A percentile compares a stretch with the other conserved stretches of the same genome.
Conservation (phyloP, 2,797 vertebrate species). For the Smutsia gigantea region DNA sequence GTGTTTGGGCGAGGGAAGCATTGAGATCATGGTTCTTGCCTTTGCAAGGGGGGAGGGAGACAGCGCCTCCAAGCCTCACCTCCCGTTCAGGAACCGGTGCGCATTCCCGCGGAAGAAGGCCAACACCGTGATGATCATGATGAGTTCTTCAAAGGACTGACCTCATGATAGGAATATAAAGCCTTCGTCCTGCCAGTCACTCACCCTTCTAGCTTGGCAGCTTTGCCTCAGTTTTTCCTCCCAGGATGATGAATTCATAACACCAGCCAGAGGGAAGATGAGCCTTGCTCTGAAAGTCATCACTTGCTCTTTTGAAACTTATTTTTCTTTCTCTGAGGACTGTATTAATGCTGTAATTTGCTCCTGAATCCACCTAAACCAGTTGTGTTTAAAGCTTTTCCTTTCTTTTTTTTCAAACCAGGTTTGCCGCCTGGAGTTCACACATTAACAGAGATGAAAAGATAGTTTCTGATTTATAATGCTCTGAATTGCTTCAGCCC, state of each 20-base stretch:
- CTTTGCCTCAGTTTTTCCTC: not conserved
- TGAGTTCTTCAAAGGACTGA: not conserved
- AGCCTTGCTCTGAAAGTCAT: conserved; percentile 35
- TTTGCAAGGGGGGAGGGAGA: not conserved
- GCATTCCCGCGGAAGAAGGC: not conserved
- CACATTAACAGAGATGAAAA: conserved; percentile 53
- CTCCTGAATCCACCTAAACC: conserved; percentile 63
- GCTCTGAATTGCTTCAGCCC: conserved; percentile 22
- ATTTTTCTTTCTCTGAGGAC: conserved; percentile 53
- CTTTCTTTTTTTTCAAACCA: not conserved
- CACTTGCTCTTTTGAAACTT: conserved; percentile 44
- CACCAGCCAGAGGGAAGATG: not conserved
- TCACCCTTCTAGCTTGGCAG: not conserved
- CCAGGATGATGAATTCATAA: not conserved
- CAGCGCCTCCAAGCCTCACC: not conserved
- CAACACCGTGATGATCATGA: not conserved
- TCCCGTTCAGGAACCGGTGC: not conserved
- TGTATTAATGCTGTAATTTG: conserved; percentile 66
- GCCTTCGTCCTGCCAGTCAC: not conserved
- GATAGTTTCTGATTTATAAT: conserved; percentile 50
- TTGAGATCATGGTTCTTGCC: not conserved
- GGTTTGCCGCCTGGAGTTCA: conserved; percentile 41
- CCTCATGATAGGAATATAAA: not conserved
- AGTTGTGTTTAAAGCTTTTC: conserved; percentile 60
- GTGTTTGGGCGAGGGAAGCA: not conserved